Evolutionary conservation across 1,140 invertebrate genomes (phyloP).

Genomic region (Brachionus rotundiformis): DNA sequence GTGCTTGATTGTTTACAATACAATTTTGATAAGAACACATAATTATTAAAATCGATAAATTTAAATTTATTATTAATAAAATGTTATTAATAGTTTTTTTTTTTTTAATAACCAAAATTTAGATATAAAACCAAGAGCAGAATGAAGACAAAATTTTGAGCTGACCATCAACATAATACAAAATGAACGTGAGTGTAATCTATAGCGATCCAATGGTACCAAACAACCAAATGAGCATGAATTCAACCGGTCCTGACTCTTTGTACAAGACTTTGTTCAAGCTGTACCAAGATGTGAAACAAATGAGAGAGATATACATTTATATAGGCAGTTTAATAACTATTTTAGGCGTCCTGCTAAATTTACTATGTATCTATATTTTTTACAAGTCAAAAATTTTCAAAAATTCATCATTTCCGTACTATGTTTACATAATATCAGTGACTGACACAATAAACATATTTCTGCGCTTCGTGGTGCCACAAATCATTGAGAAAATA

Average conservation of each 20-base stretch:
- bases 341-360: not conserved
- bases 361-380: constrained; percentile 25
- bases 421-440: constrained; percentile 48
- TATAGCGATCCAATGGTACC: not conserved
- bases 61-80: not conserved
- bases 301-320: constrained; percentile 28
- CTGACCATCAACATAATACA: not conserved
- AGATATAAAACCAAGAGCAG: not conserved
- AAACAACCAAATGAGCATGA: not conserved
- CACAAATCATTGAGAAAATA: constrained; percentile 39
- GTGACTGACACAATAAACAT: constrained; percentile 46
- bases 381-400: constrained; percentile 51
- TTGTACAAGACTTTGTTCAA: not conserved
- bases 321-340: constrained; percentile 10
- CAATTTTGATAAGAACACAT: not conserved
- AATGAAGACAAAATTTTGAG: not conserved
- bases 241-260: not conserved
- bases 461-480: constrained; percentile 40
- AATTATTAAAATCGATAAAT: not conserved
- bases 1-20: not conserved
- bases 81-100: not conserved
- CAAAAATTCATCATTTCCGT: constrained; percentile 39
- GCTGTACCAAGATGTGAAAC: constrained; percentile 13
- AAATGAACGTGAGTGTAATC: constrained; percentile 1
- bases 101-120: not conserved